phyloP scores from a whole-genome alignment of 2,113 vertebrate genomes.

The Ictalurus furcatus region DNA sequence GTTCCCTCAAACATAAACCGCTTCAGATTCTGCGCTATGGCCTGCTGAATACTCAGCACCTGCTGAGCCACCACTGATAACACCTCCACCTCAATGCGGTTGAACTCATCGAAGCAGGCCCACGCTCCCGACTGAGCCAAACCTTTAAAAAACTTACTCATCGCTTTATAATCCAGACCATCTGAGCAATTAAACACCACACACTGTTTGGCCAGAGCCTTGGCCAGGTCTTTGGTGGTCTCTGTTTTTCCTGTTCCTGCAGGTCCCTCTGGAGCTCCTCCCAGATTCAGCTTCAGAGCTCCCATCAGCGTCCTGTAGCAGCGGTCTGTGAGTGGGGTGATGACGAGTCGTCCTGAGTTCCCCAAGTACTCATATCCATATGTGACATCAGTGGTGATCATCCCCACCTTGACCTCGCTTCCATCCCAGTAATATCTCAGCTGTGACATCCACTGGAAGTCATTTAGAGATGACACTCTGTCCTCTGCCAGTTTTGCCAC shows the following conservation, averaged over 20 bases:
- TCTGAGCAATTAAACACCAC: conserved; percentile 97
- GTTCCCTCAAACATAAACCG: conserved; percentile 90
- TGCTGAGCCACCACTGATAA: conserved; percentile 94
- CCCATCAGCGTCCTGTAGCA: conserved; percentile 96
- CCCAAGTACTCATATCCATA: conserved; percentile 96
- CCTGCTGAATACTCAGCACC: conserved; percentile 91
- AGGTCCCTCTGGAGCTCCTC: conserved; percentile 92
- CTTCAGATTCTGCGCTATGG: conserved; percentile 80
- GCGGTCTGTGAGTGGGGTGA: conserved; percentile 90
- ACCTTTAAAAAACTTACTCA: conserved; percentile 97
- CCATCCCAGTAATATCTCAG: conserved; percentile 88
- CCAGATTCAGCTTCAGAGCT: conserved; percentile 89
- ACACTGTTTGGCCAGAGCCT: conserved; percentile 95
- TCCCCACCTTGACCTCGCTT: conserved; percentile 78
- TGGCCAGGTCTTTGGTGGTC: conserved; percentile 94
- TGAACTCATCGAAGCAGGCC: conserved; percentile 96
- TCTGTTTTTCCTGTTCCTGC: conserved; percentile 97
- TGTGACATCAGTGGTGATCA: conserved; percentile 86
- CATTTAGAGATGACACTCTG: conserved; percentile 76
- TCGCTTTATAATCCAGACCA: conserved; percentile 92
- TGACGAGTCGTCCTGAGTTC: conserved; percentile 87
- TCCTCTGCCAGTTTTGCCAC: conserved; percentile 81
- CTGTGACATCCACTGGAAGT: conserved; percentile 94
- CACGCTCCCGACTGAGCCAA: conserved; percentile 91
- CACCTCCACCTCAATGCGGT: conserved; percentile 94